These are phyloP conservation scores for Haemorhous mexicanus DNA, from an alignment of 2,113 vertebrate species.

Conservation along the genomic window DNA sequence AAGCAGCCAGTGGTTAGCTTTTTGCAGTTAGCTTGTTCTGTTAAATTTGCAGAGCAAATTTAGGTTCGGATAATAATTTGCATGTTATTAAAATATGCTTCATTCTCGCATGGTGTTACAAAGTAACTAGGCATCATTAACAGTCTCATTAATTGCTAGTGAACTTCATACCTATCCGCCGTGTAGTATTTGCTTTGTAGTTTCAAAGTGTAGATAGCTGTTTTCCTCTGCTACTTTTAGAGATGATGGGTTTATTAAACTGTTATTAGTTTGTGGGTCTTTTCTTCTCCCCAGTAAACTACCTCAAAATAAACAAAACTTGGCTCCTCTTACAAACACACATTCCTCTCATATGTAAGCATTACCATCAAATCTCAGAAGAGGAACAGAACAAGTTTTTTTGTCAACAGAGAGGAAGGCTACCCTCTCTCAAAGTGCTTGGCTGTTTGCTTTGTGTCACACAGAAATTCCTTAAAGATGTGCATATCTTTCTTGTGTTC, in stretches of 20 bases:
- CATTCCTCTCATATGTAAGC: neutral
- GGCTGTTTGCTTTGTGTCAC: neutral
- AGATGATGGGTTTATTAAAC: neutral
- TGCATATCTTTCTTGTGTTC: neutral
- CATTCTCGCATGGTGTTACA: neutral
- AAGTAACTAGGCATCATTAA: neutral
- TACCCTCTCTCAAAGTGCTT: neutral
- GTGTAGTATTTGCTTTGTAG: neutral
- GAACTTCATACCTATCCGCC: fast-evolving
- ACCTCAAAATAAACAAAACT: neutral
- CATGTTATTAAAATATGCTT: neutral
- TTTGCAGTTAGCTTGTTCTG: neutral
- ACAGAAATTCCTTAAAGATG: neutral
- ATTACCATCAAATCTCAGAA: neutral
- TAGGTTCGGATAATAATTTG: too few species aligned
- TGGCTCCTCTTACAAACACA: neutral
- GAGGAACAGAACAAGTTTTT: neutral
- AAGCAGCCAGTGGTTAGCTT: neutral
- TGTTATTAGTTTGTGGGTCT: neutral
- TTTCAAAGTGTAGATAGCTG: neutral
- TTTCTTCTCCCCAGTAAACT: fast-evolving
- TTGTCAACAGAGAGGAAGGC: neutral
- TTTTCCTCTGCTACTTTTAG: neutral
- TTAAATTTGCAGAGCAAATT: too few species aligned
- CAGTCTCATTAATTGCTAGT: neutral